A percentile compares a stretch with the other conserved stretches of the same genome.
Evolutionary conservation across 1,140 invertebrate species (phyloP).

Genomic region (Nomia melanderi): DNA sequence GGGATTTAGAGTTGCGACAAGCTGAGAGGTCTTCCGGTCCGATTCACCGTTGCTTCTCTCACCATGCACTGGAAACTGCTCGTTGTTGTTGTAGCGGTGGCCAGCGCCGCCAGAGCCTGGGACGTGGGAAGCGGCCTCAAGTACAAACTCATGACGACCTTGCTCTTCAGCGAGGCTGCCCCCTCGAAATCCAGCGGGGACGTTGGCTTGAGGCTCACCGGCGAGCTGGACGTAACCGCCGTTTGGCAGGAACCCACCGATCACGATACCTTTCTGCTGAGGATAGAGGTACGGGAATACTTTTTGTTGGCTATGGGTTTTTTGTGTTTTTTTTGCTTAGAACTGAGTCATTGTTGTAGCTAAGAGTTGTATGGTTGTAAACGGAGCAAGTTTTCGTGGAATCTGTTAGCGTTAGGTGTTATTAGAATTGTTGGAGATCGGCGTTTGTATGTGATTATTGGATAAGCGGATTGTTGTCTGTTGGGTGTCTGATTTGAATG

Average conservation of each 20-base stretch:
- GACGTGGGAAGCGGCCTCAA: slow-evolving; percentile 68
- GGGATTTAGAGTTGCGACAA: too few species aligned
- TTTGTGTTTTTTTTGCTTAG: neutral
- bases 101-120: slow-evolving; percentile 72
- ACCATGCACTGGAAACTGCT: slow-evolving; percentile 58
- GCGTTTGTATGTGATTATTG: too few species aligned
- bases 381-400: too few species aligned
- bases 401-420: too few species aligned
- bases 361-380: too few species aligned
- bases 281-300: slow-evolving; percentile 73
- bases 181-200: slow-evolving; percentile 77
- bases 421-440: too few species aligned
- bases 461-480: too few species aligned
- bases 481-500: too few species aligned
- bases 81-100: slow-evolving; percentile 72
- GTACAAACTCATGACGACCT: slow-evolving; percentile 80
- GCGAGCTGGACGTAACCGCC: slow-evolving; percentile 78
- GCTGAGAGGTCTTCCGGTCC: too few species aligned
- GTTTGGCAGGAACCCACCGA: slow-evolving; percentile 82
- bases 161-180: slow-evolving; percentile 81
- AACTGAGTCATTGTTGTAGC: neutral
- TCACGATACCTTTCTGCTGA: slow-evolving; percentile 76
- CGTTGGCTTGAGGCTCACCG: slow-evolving; percentile 83
- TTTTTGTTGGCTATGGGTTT: neutral
- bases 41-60: neutral